Base-by-base conservation (phyloP, 2,888 invertebrate genomes). In the Rambutsinella grinnellia region DNA sequence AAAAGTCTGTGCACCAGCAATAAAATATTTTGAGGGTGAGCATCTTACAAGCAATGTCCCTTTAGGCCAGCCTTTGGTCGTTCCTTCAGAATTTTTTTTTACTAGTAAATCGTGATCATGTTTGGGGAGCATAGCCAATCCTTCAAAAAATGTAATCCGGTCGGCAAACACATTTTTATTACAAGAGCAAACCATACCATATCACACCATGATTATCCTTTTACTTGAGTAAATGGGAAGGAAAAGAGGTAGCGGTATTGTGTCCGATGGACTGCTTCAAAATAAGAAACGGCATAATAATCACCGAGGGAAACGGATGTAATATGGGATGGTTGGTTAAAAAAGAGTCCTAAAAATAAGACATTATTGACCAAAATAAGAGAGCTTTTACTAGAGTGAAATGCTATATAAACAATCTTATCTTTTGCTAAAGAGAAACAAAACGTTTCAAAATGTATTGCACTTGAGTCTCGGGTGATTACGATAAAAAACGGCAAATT, bases 251-350 rank as follows among this genome's bases (percentile, higher is more conserved):
- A 75, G 75, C 75, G 75, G 75, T 75, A 75, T 75, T 63, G 61
- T 75, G 75, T 75, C 75, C 75, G 68, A 68, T 58, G 75, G 68
- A 57, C 75, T 66, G 54, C 61, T 44, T 44, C 56, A 46, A 57
- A 47, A 65, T 53, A 51, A n/a, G 24, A 54, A 44, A 26, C 61
- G 23, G 24, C 62, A 62, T 62, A 49, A 49, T 49, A 49, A 49
- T 47, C 24, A 49, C 57, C 44, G 26, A 28, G 67, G 67, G 57
- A 57, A 67, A 57, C 67, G 67, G 67, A 67, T 67, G 57, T 27
- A 46, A 15, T 36, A 36, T 36, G 36, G 5, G 36, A 13, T 36
- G 36, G 36, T 36, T 8, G 36, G 5, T 36, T n/a, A n/a, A n/a
- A 36, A 36, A 36, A 8, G 36, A 36, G 6, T 36, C 36, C 36